phyloP scores from a whole-genome alignment of 2,113 vertebrate genomes.

The Lepus timidus region DNA sequence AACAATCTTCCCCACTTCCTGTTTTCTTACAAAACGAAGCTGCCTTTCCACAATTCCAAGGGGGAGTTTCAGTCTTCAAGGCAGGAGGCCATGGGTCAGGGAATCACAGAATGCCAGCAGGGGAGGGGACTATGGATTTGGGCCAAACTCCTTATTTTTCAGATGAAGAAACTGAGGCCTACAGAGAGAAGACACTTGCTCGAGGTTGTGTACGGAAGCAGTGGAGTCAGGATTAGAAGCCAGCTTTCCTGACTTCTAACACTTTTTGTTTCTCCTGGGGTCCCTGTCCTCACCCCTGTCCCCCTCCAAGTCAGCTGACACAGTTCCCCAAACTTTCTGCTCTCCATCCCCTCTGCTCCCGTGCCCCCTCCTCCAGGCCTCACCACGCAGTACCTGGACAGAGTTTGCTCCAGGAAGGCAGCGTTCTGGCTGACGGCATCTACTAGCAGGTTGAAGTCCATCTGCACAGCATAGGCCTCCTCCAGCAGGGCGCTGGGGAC shows the following conservation, averaged over 20 bases:
- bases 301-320: not conserved
- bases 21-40: not conserved
- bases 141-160: conserved; percentile 13
- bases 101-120: not conserved
- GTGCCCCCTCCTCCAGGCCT: not conserved
- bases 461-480: conserved; percentile 93
- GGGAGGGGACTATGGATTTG: not conserved
- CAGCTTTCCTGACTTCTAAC: conserved; percentile 13
- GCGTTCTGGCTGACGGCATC: conserved; percentile 93
- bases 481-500: conserved; percentile 91
- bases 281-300: not conserved
- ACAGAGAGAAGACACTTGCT: not conserved
- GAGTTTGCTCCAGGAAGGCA: conserved; percentile 91
- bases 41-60: conserved; percentile 43
- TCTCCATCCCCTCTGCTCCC: not conserved
- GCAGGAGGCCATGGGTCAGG: not conserved
- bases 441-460: conserved; percentile 94
- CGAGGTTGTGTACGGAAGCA: not conserved
- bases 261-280: not conserved
- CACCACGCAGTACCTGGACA: conserved; percentile 89
- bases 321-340: not conserved
- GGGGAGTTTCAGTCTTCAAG: conserved; percentile 55
- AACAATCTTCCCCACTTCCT: not conserved
- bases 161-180: conserved; percentile 48
- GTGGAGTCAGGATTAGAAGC: conserved; percentile 3